A percentile compares a stretch with the other conserved stretches of the same genome.
phyloP scores from a whole-genome alignment of 2,797 vertebrate species.

The Phoebastria nigripes region DNA sequence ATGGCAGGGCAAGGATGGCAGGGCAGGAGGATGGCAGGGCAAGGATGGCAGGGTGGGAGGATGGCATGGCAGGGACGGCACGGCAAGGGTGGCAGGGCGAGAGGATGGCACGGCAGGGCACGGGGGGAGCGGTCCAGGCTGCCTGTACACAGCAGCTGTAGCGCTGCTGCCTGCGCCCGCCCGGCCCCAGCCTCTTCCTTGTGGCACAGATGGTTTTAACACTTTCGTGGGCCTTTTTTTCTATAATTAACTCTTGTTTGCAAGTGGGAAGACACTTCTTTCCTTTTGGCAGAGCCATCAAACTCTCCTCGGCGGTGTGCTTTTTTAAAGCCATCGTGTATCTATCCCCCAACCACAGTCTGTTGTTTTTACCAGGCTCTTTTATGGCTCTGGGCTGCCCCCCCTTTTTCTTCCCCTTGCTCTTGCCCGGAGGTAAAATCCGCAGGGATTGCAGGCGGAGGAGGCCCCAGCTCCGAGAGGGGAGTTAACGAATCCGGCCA shows the following conservation, averaged over 20 bases:
- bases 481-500: conserved; percentile 60
- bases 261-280: conserved; percentile 53
- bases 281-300: conserved; percentile 41
- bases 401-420: background rate
- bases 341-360: conserved; percentile 32
- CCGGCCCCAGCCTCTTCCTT: conserved; percentile 39
- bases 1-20: background rate
- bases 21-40: too few relatives aligned
- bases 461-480: conserved; percentile 53
- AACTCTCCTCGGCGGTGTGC: conserved; percentile 30
- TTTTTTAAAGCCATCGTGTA: conserved; percentile 44
- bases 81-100: too few relatives aligned
- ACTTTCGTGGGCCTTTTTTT: conserved; percentile 46
- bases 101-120: background rate
- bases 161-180: conserved; percentile 9
- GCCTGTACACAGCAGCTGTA: conserved; percentile 56
- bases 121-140: conserved; percentile 10
- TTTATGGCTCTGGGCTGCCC: conserved; percentile 33
- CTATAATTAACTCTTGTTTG: conserved; percentile 60
- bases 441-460: conserved; percentile 45
- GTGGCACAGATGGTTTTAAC: conserved; percentile 57
- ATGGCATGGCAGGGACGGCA: too few relatives aligned
- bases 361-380: conserved; percentile 59
- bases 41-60: background rate
- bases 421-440: conserved; percentile 65